Conservation (phyloP, 1,140 invertebrate species). For the Bombyx mandarina region DNA sequence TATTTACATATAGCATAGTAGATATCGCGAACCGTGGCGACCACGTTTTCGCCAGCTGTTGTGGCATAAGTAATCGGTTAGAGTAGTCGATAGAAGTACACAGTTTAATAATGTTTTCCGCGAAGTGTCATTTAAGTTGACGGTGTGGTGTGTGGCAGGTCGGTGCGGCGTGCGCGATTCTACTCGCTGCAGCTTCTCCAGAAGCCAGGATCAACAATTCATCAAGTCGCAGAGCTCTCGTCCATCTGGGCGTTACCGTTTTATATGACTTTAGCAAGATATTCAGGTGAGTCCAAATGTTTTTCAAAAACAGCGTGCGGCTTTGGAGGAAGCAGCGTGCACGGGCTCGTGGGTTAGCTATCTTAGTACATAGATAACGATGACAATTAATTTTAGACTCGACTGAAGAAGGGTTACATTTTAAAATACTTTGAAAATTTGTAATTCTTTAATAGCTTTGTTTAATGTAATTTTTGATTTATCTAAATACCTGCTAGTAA, state of each 20-base stretch:
- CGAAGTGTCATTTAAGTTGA: slow-evolving; percentile 21
- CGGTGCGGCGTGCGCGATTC: slow-evolving; percentile 42
- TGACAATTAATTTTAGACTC: too few relatives aligned
- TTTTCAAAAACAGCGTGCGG: slow-evolving; percentile 6
- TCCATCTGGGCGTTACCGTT: slow-evolving; percentile 86
- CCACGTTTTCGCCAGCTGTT: slow-evolving; percentile 69
- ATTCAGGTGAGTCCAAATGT: slow-evolving; percentile 74
- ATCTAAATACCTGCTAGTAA: too few relatives aligned
- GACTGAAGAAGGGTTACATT: too few relatives aligned
- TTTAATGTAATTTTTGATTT: too few relatives aligned
- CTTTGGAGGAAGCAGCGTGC: background rate
- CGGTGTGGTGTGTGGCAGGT: slow-evolving; percentile 53
- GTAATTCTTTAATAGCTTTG: too few relatives aligned
- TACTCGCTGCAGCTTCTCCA: slow-evolving; percentile 51
- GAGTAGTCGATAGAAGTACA: slow-evolving; percentile 23
- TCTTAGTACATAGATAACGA: too few relatives aligned
- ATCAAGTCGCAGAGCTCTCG: slow-evolving; percentile 71
- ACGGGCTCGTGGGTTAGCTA: background rate
- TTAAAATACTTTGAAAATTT: too few relatives aligned
- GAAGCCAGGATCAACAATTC: slow-evolving; percentile 61
- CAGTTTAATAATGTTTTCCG: slow-evolving; percentile 5
- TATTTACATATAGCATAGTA: slow-evolving; percentile 60
- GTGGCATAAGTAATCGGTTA: slow-evolving; percentile 46
- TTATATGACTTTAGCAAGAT: slow-evolving; percentile 88
- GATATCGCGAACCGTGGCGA: slow-evolving; percentile 37